Conservation (phyloP, 2,113 vertebrate genomes). For the Scolopax mira region DNA sequence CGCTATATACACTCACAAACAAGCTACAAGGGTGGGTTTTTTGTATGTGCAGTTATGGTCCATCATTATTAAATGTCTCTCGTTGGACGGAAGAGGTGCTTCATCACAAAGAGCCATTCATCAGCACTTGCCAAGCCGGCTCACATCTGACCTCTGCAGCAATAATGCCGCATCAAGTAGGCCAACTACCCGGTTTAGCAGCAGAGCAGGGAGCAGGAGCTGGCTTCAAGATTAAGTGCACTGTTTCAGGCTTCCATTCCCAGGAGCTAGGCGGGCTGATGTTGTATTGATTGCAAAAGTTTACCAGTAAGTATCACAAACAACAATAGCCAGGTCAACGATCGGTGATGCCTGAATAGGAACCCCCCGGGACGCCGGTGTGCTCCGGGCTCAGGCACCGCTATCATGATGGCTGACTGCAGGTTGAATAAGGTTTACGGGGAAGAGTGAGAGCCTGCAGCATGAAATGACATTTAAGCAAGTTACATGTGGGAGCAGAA, state of each 20-base stretch:
- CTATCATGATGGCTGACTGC: conserved; percentile 80
- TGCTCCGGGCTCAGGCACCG: conserved; percentile 65
- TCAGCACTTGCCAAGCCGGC: conserved; percentile 84
- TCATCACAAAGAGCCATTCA: conserved; percentile 92
- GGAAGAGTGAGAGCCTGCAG: conserved; percentile 72
- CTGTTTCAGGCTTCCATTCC: conserved; percentile 90
- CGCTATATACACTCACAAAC: conserved; percentile 45
- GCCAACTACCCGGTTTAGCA: conserved; percentile 96
- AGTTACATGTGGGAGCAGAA: conserved; percentile 84
- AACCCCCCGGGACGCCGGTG: conserved; percentile 71
- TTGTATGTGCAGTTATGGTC: conserved; percentile 83
- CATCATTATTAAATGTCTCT: conserved; percentile 94
- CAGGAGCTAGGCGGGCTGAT: conserved; percentile 89
- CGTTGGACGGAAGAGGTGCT: conserved; percentile 85
- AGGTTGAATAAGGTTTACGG: conserved; percentile 72
- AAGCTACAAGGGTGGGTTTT: conserved; percentile 55
- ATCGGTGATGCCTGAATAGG: conserved; percentile 85
- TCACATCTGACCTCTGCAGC: conserved; percentile 96
- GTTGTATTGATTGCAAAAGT: conserved; percentile 97
- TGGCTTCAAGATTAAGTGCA: conserved; percentile 95
- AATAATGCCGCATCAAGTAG: conserved; percentile 96
- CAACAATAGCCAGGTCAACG: conserved; percentile 95
- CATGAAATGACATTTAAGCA: conserved; percentile 91
- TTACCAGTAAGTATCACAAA: conserved; percentile 96
- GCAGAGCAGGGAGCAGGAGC: conserved; percentile 91